Conservation (phyloP, 64 coral and sea anemone species). For the Acropora tenuis region DNA sequence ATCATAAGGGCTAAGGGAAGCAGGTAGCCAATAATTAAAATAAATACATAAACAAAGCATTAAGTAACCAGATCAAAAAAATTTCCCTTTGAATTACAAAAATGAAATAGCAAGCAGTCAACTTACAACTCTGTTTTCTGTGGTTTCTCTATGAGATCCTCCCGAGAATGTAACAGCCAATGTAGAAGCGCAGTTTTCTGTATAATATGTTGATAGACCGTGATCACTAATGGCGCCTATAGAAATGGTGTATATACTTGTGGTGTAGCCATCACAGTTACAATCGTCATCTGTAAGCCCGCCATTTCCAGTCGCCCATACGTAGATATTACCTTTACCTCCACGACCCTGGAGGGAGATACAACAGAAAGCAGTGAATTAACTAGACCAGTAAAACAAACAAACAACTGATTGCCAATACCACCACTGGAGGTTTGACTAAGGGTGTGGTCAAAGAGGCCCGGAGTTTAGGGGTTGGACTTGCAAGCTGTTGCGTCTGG, state of each 20-base stretch:
- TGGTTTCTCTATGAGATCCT: constrained; percentile 73
- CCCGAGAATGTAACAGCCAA: constrained; percentile 84
- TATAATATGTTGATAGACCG: constrained; percentile 82
- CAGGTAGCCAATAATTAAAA: too few relatives aligned
- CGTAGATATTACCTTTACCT: constrained; percentile 72
- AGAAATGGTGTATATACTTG: constrained; percentile 85
- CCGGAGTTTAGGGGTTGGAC: too few relatives aligned
- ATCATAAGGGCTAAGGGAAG: too few relatives aligned
- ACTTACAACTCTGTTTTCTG: constrained; percentile 84
- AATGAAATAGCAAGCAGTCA: background rate
- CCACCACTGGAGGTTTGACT: too few relatives aligned
- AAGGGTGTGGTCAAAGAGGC: too few relatives aligned
- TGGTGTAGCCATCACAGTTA: constrained; percentile 79
- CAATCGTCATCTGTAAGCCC: constrained; percentile 80
- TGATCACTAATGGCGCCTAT: constrained; percentile 84
- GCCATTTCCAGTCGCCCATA: constrained; percentile 82
- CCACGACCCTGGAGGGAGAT: constrained; percentile 58
- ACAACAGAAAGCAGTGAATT: background rate
- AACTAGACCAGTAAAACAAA: background rate
- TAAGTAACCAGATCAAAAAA: too few relatives aligned
- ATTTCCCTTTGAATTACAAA: too few relatives aligned
- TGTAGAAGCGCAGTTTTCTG: constrained; percentile 77
- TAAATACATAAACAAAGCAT: too few relatives aligned
- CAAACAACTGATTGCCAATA: background rate
- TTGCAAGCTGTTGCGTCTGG: too few relatives aligned